phyloP scores from a whole-genome alignment of 2,888 invertebrate species.

The Drosophila rubida region DNA sequence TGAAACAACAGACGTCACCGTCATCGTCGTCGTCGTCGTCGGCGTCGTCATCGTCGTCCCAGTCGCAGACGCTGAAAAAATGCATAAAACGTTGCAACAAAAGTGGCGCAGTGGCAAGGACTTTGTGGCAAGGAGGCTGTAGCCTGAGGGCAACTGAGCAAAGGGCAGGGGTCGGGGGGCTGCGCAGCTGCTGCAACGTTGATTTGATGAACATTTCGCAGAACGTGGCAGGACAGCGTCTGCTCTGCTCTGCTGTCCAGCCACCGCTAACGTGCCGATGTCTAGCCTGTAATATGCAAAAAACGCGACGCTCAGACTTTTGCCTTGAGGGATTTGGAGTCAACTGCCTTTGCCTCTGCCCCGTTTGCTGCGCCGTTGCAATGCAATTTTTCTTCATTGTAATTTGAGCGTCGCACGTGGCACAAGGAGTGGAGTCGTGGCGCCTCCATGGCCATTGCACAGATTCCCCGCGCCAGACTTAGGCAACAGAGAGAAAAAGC shows the following conservation, averaged over 20 bases:
- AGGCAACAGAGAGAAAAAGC: constrained; percentile 25
- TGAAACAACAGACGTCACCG: constrained; percentile 72
- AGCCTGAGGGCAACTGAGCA: too few relatives aligned
- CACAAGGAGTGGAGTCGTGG: constrained; percentile 29
- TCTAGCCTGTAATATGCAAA: constrained; percentile 74
- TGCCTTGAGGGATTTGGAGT: constrained; percentile 71
- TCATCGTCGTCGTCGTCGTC: constrained; percentile 10
- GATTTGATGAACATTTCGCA: constrained; percentile 76
- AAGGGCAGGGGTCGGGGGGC: background rate
- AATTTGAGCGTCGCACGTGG: constrained; percentile 49
- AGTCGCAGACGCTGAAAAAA: constrained; percentile 74
- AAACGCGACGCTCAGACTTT: constrained; percentile 65
- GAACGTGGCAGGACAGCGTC: constrained; percentile 52
- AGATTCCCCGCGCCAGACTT: constrained; percentile 52
- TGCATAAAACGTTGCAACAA: constrained; percentile 79
- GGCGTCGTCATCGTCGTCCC: constrained; percentile 7
- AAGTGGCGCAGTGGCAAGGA: constrained; percentile 46
- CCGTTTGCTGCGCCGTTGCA: constrained; percentile 22
- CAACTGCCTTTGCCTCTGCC: constrained; percentile 3
- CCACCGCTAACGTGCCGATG: constrained; percentile 65
- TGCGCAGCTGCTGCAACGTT: constrained; percentile 74
- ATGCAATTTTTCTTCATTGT: constrained; percentile 80
- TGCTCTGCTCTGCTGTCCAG: constrained; percentile 26
- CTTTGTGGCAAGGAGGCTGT: constrained; percentile 10
- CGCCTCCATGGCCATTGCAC: constrained; percentile 54